These are phyloP conservation scores for Alauda arvensis DNA, from an alignment of 2,797 vertebrate species.

Conservation along the genomic window DNA sequence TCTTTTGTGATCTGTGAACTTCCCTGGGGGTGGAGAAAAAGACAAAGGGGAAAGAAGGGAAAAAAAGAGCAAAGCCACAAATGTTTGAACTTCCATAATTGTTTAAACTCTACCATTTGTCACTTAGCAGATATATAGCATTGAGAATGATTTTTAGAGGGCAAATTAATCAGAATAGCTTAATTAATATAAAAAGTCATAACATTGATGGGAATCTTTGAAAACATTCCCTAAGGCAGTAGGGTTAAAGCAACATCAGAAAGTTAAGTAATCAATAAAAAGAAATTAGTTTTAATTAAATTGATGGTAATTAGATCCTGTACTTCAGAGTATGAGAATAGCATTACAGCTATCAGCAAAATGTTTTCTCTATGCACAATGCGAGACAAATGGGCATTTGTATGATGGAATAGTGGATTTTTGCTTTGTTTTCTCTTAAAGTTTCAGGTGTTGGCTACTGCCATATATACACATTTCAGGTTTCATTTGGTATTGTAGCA, in stretches of 20 bases:
- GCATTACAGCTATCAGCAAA: conserved; percentile 7
- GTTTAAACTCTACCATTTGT: conserved; percentile 8
- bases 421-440: background rate
- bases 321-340: background rate
- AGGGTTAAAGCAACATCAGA: background rate
- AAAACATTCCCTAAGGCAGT: conserved; percentile 10
- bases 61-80: background rate
- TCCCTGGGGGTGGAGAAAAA: background rate
- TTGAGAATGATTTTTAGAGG: background rate
- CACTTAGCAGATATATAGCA: background rate
- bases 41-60: background rate
- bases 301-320: conserved; percentile 34
- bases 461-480: background rate
- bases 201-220: conserved; percentile 1
- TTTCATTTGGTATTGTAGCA: conserved; percentile 14
- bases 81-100: background rate
- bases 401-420: background rate
- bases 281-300: conserved; percentile 43
- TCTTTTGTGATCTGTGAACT: background rate
- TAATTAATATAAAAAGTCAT: conserved; percentile 44
- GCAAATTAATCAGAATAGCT: conserved; percentile 22
- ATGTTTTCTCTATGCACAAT: background rate
- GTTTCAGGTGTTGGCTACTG: conserved; percentile 6
- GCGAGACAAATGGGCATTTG: background rate
- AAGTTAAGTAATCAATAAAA: conserved; percentile 42